Base-by-base conservation (phyloP, 2,888 invertebrate genomes). In the Thalpophila matura region DNA sequence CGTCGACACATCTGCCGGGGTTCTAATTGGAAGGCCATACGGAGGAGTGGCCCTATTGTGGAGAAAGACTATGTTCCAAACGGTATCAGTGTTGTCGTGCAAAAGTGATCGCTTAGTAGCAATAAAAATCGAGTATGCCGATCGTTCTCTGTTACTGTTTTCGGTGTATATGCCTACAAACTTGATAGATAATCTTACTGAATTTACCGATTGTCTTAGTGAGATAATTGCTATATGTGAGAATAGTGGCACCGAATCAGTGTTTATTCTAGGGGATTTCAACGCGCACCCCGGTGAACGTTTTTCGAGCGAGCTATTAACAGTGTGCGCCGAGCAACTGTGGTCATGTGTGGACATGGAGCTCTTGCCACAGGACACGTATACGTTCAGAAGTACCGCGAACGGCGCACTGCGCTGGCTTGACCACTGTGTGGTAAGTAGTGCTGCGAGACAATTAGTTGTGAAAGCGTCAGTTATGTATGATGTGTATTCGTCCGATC, bases 211-310 rank as follows among this genome's bases (percentile, higher is more conserved):
- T 4, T 38, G 20, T 12, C 3, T 38, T 4, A 42, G 24, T 42
- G 26, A 66, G 46, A 58, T 77, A 12, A 59, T 54, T 33, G 74
- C 78, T 3, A 61, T 77, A 10, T 58, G 58, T 35, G 73, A 72
- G 1, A 70, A 58, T 31, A 46, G 18, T 38, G n/a, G 50, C 45
- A 46, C 70, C 0, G 74, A 77, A 38, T 47, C 43, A n/a, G 65
- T 74, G 1, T 69, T 50, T 33, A n/a, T n/a, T n/a, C n/a, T n/a
- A n/a, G n/a, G n/a, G n/a, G n/a, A n/a, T n/a, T n/a, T n/a, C n/a
- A n/a, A n/a, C n/a, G n/a, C n/a, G n/a, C n/a, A n/a, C n/a, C n/a
- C n/a, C n/a, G n/a, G n/a, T n/a, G n/a, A n/a, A 42, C 74, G 12
- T 18, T 74, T 78, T 35, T 47, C 33, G 43, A 43, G 7, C 7